A percentile compares a stretch with the other conserved stretches of the same genome.
phyloP scores from a whole-genome alignment of 2,113 vertebrate species.

The Archilochus colubris region DNA sequence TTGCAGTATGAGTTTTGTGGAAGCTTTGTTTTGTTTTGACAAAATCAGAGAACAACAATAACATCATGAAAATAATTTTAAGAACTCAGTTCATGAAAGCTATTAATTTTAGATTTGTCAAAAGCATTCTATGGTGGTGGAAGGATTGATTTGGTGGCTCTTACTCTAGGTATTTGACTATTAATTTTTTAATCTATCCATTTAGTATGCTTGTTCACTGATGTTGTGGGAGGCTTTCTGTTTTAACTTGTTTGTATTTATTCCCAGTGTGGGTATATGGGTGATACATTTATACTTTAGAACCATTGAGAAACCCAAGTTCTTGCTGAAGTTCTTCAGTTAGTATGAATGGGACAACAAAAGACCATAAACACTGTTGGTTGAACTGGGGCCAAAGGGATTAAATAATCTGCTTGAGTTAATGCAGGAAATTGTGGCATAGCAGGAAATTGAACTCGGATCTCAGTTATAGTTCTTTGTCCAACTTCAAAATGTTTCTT shows the following conservation, averaged over 20 bases:
- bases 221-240: not conserved
- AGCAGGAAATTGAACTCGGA: not conserved
- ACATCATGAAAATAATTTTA: not conserved
- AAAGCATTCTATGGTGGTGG: not conserved
- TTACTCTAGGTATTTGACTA: not conserved
- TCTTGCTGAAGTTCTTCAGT: not conserved
- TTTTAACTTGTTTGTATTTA: not conserved
- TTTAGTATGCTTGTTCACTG: not conserved
- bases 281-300: not conserved
- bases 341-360: not conserved
- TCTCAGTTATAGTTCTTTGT: not conserved
- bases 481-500: not conserved
- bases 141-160: not conserved
- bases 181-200: not conserved
- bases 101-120: not conserved
- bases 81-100: not conserved
- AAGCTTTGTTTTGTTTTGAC: not conserved
- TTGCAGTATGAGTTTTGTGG: not conserved
- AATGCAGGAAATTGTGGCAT: not conserved
- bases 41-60: not conserved
- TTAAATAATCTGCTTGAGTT: not conserved
- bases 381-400: not conserved
- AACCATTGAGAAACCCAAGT: not conserved
- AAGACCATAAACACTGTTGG: not conserved
- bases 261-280: not conserved